Percentiles rank a stretch among this genome's conserved stretches.
phyloP scores from a whole-genome alignment of 2,797 vertebrate genomes.

The Leptoclinus maculatus region DNA sequence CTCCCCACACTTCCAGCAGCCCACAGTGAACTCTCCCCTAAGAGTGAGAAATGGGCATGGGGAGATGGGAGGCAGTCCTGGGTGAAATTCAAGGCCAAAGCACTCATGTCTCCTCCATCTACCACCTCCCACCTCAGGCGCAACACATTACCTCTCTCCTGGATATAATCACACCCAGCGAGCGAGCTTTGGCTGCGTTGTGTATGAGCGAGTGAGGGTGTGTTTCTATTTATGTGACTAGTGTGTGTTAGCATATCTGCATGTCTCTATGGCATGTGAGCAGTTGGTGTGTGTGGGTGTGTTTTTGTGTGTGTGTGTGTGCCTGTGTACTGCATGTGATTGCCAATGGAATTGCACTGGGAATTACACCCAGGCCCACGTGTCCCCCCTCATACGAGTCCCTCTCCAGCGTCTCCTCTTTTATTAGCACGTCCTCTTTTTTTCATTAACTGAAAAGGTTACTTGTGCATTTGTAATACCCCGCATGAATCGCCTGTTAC shows the following conservation, averaged over 20 bases:
- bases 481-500: conserved; percentile 52
- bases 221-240: conserved; percentile 52
- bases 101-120: conserved; percentile 71
- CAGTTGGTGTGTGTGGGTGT: conserved; percentile 36
- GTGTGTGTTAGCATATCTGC: conserved; percentile 40
- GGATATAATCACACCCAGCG: conserved; percentile 67
- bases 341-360: conserved; percentile 40
- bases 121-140: conserved; percentile 64
- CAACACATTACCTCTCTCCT: conserved; percentile 68
- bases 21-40: conserved; percentile 49
- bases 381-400: conserved; percentile 46
- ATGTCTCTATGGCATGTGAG: conserved; percentile 27
- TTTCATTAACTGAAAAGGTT: conserved; percentile 84
- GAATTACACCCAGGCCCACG: conserved; percentile 37
- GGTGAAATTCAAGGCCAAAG: conserved; percentile 80
- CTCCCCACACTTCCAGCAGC: conserved; percentile 43
- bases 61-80: conserved; percentile 64
- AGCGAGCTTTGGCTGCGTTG: conserved; percentile 34
- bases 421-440: conserved; percentile 74
- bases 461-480: conserved; percentile 74
- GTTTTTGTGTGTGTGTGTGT: conserved; percentile 16
- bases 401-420: conserved; percentile 70
- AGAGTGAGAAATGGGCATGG: conserved; percentile 73
- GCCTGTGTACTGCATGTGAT: conserved; percentile 30
- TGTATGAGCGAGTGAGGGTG: conserved; percentile 5